These are phyloP conservation scores for Ctena decussata DNA, from an alignment of 2,888 invertebrate genomes.

Conservation along the genomic window DNA sequence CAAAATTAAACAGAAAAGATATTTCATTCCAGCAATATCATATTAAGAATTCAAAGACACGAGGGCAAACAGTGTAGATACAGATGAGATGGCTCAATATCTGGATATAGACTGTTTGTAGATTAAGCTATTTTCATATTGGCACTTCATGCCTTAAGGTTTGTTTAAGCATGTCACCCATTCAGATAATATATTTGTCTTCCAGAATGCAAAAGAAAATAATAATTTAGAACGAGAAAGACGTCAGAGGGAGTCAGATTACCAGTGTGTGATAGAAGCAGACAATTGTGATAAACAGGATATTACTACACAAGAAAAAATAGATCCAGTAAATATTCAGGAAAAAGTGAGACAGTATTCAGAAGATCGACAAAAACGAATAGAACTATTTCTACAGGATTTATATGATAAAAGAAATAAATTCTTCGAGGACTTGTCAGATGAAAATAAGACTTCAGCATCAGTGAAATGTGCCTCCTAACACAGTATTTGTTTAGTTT, in stretches of 20 bases:
- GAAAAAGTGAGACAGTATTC: conserved; percentile 69
- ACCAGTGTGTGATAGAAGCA: conserved; percentile 63
- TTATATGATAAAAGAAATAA: conserved; percentile 65
- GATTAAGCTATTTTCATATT: too few species aligned
- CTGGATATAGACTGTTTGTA: too few species aligned
- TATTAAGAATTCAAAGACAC: too few species aligned
- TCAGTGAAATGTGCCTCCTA: neutral
- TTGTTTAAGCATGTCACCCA: too few species aligned
- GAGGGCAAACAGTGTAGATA: too few species aligned
- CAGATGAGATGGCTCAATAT: too few species aligned
- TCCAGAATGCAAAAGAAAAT: conserved; percentile 77
- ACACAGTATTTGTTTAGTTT: neutral
- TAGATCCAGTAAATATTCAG: conserved; percentile 40
- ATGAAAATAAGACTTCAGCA: neutral
- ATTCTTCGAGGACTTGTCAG: conserved; percentile 60
- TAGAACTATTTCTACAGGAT: conserved; percentile 71
- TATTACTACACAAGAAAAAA: neutral
- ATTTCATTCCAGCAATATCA: too few species aligned
- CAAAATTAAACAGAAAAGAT: too few species aligned
- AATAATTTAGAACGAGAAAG: conserved; percentile 67
- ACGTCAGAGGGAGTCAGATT: conserved; percentile 75
- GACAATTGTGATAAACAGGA: conserved; percentile 22
- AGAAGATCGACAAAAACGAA: conserved; percentile 67
- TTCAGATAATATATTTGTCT: too few species aligned
- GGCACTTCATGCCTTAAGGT: too few species aligned